phyloP scores from a whole-genome alignment of 2,797 vertebrate genomes.

The Falco berigora region DNA sequence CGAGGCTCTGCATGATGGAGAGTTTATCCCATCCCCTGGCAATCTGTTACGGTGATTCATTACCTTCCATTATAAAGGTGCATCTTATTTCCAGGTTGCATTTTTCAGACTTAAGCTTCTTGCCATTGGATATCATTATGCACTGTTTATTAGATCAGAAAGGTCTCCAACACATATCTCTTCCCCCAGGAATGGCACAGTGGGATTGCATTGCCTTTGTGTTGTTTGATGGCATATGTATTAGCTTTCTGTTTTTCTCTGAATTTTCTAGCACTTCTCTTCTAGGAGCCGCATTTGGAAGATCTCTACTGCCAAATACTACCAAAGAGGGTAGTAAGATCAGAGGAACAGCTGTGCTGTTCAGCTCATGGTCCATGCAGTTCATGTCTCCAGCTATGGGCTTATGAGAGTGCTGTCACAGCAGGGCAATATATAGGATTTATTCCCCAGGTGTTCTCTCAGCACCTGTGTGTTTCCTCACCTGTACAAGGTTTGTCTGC shows the following conservation, averaged over 20 bases:
- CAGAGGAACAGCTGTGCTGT: background rate
- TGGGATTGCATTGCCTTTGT: background rate
- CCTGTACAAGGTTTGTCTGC: fast-evolving
- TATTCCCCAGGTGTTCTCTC: background rate
- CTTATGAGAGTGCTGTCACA: background rate
- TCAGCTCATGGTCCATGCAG: fast-evolving
- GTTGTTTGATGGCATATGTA: background rate
- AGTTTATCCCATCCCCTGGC: background rate
- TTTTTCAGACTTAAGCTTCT: background rate
- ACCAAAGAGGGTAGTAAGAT: background rate
- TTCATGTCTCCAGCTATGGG: background rate
- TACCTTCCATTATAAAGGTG: background rate
- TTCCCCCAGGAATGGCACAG: background rate
- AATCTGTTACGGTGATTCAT: background rate
- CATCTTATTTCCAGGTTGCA: background rate
- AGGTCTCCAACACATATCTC: background rate
- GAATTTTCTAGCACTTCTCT: background rate
- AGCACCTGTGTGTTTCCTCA: background rate
- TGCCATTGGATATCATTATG: background rate
- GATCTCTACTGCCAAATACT: background rate
- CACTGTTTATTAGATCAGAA: background rate
- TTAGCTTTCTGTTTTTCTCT: background rate
- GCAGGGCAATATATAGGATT: background rate
- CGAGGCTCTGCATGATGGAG: fast-evolving
- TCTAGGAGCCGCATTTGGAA: background rate